phyloP scores from a whole-genome alignment of 2,888 invertebrate species.

The Norana najaformis region DNA sequence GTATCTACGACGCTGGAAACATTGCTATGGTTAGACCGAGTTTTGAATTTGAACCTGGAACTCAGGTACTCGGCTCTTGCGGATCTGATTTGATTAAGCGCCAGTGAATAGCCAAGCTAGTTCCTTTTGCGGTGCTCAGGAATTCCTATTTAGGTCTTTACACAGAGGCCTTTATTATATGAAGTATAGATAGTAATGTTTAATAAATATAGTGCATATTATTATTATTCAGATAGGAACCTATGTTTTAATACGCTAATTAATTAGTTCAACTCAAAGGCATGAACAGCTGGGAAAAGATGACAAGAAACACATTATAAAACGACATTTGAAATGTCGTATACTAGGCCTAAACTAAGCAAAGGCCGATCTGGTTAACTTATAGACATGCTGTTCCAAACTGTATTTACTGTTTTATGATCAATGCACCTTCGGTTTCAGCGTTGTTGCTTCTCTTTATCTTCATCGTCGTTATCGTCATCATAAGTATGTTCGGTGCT shows the following conservation, averaged over 20 bases:
- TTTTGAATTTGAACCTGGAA: neutral
- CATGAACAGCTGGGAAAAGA: neutral
- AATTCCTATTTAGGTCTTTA: neutral
- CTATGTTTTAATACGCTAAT: neutral
- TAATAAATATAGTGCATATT: neutral
- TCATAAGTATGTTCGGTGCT: no score
- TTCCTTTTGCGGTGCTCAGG: no score
- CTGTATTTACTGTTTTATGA: neutral
- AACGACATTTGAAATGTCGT: neutral
- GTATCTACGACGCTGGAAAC: neutral
- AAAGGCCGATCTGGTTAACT: neutral
- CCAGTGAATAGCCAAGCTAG: no score
- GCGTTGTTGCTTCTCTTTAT: neutral
- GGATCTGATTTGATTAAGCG: neutral
- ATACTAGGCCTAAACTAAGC: neutral
- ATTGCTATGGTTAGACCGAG: neutral
- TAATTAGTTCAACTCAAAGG: neutral
- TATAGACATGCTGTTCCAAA: neutral
- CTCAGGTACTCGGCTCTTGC: neutral
- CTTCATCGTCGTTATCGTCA: neutral
- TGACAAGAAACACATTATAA: neutral
- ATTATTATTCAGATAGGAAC: neutral
- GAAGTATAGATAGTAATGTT: neutral
- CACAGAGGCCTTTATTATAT: neutral
- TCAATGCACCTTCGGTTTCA: neutral